Base-by-base conservation (phyloP, 2,113 vertebrate genomes). In the Tachysurus fulvidraco region DNA sequence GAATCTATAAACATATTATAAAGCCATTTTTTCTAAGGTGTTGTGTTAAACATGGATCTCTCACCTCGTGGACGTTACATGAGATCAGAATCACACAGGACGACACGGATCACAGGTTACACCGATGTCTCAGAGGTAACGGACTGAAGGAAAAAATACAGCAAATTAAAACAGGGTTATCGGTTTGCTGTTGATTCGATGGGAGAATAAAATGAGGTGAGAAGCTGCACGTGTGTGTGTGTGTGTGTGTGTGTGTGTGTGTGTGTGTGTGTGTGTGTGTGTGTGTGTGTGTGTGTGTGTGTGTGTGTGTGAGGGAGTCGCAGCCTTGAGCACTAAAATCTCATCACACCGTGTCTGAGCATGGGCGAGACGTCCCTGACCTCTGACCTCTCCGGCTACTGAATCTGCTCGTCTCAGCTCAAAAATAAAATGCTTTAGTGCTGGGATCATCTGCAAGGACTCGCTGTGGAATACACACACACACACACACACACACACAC, bases 361-460 rank as follows among this genome's bases (percentile, higher is more conserved):
- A 16, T 46, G 60, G 60, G 59, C 3, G 6, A 82, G 60, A 50
- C 41, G 13, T 50, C 80, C 59, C 23, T 65, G 80, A 65, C 80
- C 80, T 65, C 25, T 50, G 41, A 82, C 59, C 60, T 60, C 44
- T 50, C 13, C 59, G 7, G 23, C 59, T 82, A 41, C 36, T 50
- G 21, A 65, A 64, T 62, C 41, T 65, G 80, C 80, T 82, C 59
- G 14, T 19, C 59, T 82, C 80, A 82, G 80, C 80, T 82, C 46
- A 62, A 81, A 82, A 65, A 41, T 23, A 80, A 60, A 59, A 30
- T 5, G 28, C 4, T 30, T 30, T 19, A 80, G 28, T 59, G 78
- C 19, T 14, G 13, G 1, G 19, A 14, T 59, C 55, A 41, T 80
- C 30, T 41, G 17, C 54, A 80, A 80, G 78, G 55, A 36, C 19